phyloP scores from a whole-genome alignment of 2,888 invertebrate species.

The Nymphalis polychloros region DNA sequence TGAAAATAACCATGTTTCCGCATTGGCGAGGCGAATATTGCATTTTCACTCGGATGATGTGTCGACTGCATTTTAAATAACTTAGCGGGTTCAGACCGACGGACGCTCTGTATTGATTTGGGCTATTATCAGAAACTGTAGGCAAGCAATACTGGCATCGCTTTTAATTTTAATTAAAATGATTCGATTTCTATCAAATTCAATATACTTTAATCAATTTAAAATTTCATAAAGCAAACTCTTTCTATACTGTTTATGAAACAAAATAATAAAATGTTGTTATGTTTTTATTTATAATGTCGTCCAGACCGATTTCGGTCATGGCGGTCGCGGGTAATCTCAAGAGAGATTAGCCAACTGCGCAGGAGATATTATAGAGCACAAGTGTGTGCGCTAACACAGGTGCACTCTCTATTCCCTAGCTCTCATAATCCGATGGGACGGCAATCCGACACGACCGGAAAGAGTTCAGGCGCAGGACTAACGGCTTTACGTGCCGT shows the following conservation, averaged over 20 bases:
- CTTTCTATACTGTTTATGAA: constrained; percentile 1
- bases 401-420: no score
- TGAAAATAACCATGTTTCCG: constrained; percentile 71
- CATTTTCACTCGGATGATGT: constrained; percentile 74
- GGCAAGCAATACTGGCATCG: constrained; percentile 23
- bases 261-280: neutral
- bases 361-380: no score
- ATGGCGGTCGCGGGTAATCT: no score
- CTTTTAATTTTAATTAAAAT: constrained; percentile 10
- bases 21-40: constrained; percentile 74
- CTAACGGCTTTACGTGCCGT: no score
- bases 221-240: neutral
- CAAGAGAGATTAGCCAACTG: no score
- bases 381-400: no score
- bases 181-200: neutral
- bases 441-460: no score
- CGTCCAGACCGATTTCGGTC: no score
- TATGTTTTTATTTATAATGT: no score
- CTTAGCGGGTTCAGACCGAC: constrained; percentile 57
- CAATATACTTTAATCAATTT: neutral
- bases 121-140: constrained; percentile 55
- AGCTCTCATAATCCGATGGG: no score
- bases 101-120: constrained; percentile 62
- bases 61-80: constrained; percentile 80
- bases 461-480: no score